Conservation (phyloP, 1,140 invertebrate species). For the Steinernema feltiae region DNA sequence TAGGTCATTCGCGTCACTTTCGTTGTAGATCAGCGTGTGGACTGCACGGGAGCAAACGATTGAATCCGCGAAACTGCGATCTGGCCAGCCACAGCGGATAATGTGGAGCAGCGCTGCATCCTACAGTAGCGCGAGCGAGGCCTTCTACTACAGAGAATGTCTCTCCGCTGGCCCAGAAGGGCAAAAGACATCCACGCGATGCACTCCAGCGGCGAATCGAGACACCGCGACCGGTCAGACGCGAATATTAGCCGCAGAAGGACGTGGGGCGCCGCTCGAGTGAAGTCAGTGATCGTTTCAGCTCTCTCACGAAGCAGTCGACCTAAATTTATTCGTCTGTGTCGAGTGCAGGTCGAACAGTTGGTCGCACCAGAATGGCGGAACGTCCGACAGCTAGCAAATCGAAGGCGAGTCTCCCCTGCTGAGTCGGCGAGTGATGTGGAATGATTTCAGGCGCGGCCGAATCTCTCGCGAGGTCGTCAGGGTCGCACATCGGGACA, state of each 20-base stretch:
- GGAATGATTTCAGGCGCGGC: neutral
- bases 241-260: too few species aligned
- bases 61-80: constrained; percentile 35
- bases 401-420: neutral
- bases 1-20: too few species aligned
- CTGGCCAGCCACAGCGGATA: constrained; percentile 38
- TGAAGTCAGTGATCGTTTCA: too few species aligned
- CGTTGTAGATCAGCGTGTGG: constrained; percentile 35
- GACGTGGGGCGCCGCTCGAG: too few species aligned
- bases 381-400: neutral
- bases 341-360: neutral
- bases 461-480: neutral
- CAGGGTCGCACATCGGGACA: neutral
- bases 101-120: constrained; percentile 14
- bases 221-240: too few species aligned
- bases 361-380: neutral
- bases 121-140: too few species aligned
- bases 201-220: too few species aligned
- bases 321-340: neutral
- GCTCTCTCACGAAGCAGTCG: too few species aligned
- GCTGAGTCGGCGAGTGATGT: neutral
- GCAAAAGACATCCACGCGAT: too few species aligned
- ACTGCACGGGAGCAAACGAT: constrained; percentile 38
- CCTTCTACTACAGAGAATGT: too few species aligned
- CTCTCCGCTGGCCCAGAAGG: too few species aligned